Evolutionary conservation across 2,113 vertebrate genomes (phyloP), one percentile per base, ranked within the genome.

Genomic region (Camelus dromedarius): DNA sequence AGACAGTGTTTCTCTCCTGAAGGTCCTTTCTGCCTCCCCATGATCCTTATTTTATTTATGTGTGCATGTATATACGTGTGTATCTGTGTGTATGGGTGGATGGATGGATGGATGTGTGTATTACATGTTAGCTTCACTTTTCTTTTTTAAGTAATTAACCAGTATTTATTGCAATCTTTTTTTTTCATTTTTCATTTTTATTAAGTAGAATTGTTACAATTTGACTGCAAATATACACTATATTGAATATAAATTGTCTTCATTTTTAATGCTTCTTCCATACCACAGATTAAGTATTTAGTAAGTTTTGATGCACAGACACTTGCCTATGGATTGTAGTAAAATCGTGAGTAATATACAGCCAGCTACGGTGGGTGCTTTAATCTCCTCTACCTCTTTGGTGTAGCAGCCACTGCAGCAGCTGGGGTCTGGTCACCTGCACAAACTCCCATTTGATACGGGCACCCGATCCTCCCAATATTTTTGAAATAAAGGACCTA

Each of bases 401-500:
- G 12, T 9, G 1, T 5, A 32, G 24, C 22, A 84, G 26, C 38
- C 7, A 35, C 54, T 32, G 2, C 0, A 42, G 22, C 38, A 80
- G 8, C 26, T 46, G n/a, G 56, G 32, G 30, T 91, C 54, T 86
- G 32, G 42, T 73, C 16, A 50, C 13, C 8, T 85, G 32, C 4
- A 82, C 60, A 85, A 70, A 82, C 32, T 86, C 70, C 30, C 18
- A 58, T 95, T 70, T 38, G 1, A 52, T 79, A 6, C 4, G 10
- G 12, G 19, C 52, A 32, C 12, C 10, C 0, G 2, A 76, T 7
- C 38, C 46, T 82, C 66, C 60, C 30, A 85, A 38, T 35, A 85
- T n/a, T 93, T 91, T 91, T 93, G n/a, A 94, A 96, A 76, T 79
- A 82, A 86, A 95, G 32, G 13, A 67, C 48, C 72, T 62, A 86